phyloP scores from a whole-genome alignment of 2,113 vertebrate species.

The Rutilus rutilus region DNA sequence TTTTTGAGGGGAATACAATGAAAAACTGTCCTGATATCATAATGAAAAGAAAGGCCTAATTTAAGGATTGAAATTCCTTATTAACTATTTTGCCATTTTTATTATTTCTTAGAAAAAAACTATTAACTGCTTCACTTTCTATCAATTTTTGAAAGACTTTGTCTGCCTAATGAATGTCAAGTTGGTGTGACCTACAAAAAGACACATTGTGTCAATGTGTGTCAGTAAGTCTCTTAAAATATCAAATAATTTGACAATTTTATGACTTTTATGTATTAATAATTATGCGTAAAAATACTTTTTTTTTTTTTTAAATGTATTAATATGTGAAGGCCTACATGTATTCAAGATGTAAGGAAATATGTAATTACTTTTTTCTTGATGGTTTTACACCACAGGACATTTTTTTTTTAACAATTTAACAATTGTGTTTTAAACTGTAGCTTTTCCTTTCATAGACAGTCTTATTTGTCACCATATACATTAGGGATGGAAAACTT shows the following conservation, averaged over 20 bases:
- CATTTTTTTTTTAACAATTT: neutral
- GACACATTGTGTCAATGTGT: neutral
- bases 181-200: neutral
- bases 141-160: neutral
- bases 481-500: constrained; percentile 84
- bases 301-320: neutral
- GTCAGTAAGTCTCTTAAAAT: neutral
- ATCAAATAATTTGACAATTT: neutral
- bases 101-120: neutral
- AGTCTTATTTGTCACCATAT: constrained; percentile 70
- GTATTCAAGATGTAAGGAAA: neutral
- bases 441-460: constrained; percentile 59
- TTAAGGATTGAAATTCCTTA: constrained; percentile 3
- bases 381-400: neutral
- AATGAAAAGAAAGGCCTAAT: neutral
- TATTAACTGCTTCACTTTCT: neutral
- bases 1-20: neutral
- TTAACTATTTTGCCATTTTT: neutral
- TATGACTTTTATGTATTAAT: neutral
- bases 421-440: constrained; percentile 75
- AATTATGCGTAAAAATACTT: neutral
- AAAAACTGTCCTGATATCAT: neutral
- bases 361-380: neutral
- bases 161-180: neutral
- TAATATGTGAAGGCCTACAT: too few relatives aligned